Evolutionary conservation across 2,113 vertebrate genomes (phyloP).

Genomic region (Xenotilapia flavipinnis): DNA sequence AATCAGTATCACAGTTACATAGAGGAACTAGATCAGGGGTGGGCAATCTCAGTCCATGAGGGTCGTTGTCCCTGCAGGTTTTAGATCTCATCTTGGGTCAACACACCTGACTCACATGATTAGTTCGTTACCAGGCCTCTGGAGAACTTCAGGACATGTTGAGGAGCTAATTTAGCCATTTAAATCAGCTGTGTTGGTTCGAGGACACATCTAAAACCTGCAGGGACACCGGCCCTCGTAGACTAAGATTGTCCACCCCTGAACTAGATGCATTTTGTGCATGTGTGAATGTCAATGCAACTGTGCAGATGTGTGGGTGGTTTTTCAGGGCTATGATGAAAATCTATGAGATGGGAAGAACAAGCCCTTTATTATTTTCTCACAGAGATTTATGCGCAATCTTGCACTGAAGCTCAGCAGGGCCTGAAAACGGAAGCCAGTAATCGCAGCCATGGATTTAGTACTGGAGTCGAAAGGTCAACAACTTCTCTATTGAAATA

Average conservation of each 20-base stretch:
- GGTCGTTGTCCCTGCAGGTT: neutral
- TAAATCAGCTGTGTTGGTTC: neutral
- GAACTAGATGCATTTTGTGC: neutral
- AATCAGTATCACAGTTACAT: neutral
- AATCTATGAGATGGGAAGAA: conserved; percentile 26
- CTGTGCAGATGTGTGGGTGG: conserved; percentile 9
- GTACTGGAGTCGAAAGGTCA: conserved; percentile 16
- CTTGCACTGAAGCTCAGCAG: conserved; percentile 24
- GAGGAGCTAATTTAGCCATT: neutral
- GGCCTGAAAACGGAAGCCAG: conserved; percentile 13
- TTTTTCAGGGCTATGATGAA: conserved; percentile 22
- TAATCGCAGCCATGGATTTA: conserved; percentile 48
- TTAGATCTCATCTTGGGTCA: neutral
- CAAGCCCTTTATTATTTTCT: conserved; percentile 43
- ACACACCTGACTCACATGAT: neutral
- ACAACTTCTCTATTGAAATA: neutral
- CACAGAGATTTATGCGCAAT: conserved; percentile 50
- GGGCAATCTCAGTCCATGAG: neutral
- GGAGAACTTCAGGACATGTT: neutral
- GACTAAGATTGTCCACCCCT: neutral
- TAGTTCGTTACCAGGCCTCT: accelerated
- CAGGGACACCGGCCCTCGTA: neutral
- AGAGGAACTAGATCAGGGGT: neutral
- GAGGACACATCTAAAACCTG: neutral
- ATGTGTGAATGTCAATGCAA: neutral